Percentiles rank a stretch among this genome's conserved stretches.
phyloP scores from a whole-genome alignment of 2,888 invertebrate genomes.

The Drosophila algonquin region DNA sequence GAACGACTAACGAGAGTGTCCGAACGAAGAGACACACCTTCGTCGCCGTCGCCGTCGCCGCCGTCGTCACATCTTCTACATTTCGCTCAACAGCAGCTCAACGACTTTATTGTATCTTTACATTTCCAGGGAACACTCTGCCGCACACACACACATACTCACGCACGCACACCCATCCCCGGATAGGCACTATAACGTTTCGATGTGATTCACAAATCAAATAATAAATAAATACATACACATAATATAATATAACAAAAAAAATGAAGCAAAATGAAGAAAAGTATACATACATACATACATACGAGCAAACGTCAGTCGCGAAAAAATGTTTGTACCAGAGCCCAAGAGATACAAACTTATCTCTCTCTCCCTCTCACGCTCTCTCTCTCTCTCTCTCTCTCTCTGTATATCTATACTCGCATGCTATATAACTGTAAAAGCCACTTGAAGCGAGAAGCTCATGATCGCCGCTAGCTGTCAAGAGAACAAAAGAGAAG shows the following conservation, averaged over 20 bases:
- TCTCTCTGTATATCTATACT: slow-evolving; percentile 19
- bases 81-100: slow-evolving; percentile 26
- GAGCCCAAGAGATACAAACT: slow-evolving; percentile 64
- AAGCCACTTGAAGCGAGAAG: slow-evolving; percentile 65
- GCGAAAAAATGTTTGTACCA: slow-evolving; percentile 77
- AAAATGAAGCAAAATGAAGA: slow-evolving; percentile 39
- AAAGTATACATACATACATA: slow-evolving; percentile 28
- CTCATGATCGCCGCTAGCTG: slow-evolving; percentile 52
- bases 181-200: slow-evolving; percentile 40
- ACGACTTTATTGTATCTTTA: slow-evolving; percentile 53
- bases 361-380: slow-evolving; percentile 37
- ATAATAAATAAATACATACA: slow-evolving; percentile 43
- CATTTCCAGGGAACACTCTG: slow-evolving; percentile 61
- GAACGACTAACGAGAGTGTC: slow-evolving; percentile 34
- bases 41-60: not conserved
- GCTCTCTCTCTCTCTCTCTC: too few relatives aligned
- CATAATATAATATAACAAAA: slow-evolving; percentile 49
- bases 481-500: slow-evolving; percentile 20
- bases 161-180: slow-evolving; percentile 15
- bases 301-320: slow-evolving; percentile 50
- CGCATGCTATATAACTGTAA: slow-evolving; percentile 66
- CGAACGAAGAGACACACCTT: slow-evolving; percentile 59
- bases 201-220: slow-evolving; percentile 75
- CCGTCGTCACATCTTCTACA: slow-evolving; percentile 2
- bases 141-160: slow-evolving; percentile 1